Conservation (phyloP, 2,888 invertebrate genomes). For the Phaonia tiefii region DNA sequence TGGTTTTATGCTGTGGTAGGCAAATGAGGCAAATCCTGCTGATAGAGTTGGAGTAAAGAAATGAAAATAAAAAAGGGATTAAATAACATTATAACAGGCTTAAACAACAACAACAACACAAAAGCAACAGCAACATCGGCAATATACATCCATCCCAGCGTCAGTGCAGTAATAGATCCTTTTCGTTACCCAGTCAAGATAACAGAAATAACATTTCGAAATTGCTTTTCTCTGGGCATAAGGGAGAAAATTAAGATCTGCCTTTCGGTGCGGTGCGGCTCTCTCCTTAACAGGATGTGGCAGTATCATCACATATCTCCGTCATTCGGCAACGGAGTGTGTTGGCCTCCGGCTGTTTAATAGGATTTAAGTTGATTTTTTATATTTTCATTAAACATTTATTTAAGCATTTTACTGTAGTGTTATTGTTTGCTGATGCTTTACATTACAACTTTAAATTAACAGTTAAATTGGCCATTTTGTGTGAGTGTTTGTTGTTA, state of each 20-base stretch:
- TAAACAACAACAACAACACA: conserved; percentile 10
- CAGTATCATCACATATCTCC: conserved; percentile 6
- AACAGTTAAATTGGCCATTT: conserved; percentile 68
- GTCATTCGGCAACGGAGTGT: conserved; percentile 18
- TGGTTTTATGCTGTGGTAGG: conserved; percentile 12
- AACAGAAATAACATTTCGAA: conserved; percentile 59
- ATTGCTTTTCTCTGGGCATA: conserved; percentile 22
- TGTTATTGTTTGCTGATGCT: conserved; percentile 65
- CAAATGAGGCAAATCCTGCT: conserved; percentile 33
- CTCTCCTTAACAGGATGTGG: not conserved
- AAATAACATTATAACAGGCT: conserved; percentile 44
- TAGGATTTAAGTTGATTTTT: conserved; percentile 71
- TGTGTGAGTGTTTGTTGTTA: conserved; percentile 15
- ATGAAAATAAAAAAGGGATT: conserved; percentile 41
- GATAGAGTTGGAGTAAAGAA: conserved; percentile 20
- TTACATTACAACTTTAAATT: conserved; percentile 64
- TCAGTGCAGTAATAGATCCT: conserved; percentile 41
- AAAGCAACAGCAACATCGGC: conserved; percentile 4
- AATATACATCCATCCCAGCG: not conserved
- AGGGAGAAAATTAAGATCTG: conserved; percentile 38
- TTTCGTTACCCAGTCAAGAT: conserved; percentile 39
- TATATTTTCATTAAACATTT: conserved; percentile 41
- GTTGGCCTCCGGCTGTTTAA: conserved; percentile 67
- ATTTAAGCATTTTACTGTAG: conserved; percentile 63
- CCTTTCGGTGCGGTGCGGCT: not conserved